A percentile compares a stretch with the other conserved stretches of the same genome.
Evolutionary conservation across 2,113 vertebrate genomes (phyloP).

Genomic region (Lepus europaeus): DNA sequence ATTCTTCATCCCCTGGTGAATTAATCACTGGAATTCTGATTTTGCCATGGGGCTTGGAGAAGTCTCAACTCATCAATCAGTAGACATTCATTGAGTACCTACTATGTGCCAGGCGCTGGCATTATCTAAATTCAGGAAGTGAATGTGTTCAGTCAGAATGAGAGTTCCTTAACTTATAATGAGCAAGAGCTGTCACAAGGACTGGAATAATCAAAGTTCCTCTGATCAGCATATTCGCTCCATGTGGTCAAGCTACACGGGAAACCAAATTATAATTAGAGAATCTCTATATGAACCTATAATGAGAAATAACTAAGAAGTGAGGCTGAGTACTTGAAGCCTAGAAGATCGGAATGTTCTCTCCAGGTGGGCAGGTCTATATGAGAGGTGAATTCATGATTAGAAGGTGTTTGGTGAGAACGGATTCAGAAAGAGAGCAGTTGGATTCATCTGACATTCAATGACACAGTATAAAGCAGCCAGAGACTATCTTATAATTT

Average conservation of each 20-base stretch:
- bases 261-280: constrained; percentile 56
- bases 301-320: constrained; percentile 40
- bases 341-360: constrained; percentile 50
- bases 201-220: constrained; percentile 61
- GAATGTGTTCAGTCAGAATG: background rate
- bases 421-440: constrained; percentile 47
- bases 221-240: constrained; percentile 20
- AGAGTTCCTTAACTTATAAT: constrained; percentile 23
- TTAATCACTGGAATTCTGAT: background rate
- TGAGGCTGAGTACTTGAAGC: background rate
- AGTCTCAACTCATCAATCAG: background rate
- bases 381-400: constrained; percentile 47
- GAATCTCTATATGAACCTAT: background rate
- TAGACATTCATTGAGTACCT: background rate
- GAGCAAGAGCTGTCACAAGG: constrained; percentile 28
- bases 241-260: constrained; percentile 15
- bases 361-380: constrained; percentile 22
- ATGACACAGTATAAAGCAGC: background rate
- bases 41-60: background rate
- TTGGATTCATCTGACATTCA: background rate
- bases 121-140: background rate
- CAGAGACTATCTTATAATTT: background rate
- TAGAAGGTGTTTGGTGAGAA: constrained; percentile 54
- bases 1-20: background rate
- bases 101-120: background rate